Evolutionary conservation across 2,113 vertebrate species (phyloP).

Genomic region (Hemichromis elongatus): DNA sequence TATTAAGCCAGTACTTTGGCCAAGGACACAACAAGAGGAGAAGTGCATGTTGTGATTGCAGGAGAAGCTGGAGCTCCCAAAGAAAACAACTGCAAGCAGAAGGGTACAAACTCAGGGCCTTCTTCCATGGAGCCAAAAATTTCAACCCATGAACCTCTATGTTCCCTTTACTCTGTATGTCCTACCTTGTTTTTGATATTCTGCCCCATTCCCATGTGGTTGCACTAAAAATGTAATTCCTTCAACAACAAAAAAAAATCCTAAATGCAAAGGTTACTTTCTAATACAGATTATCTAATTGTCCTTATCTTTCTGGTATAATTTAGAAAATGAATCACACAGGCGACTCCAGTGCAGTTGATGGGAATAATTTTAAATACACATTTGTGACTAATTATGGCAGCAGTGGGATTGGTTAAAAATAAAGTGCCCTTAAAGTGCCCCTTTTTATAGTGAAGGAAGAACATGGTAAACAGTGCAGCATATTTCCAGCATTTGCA

Average conservation of each 20-base stretch:
- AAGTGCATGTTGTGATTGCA: not conserved
- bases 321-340: not conserved
- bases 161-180: fast-evolving
- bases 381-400: not conserved
- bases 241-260: not conserved
- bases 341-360: not conserved
- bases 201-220: not conserved
- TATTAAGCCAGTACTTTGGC: not conserved
- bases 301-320: not conserved
- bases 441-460: not conserved
- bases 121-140: not conserved
- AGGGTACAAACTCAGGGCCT: not conserved
- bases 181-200: not conserved
- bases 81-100: not conserved
- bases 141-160: not conserved
- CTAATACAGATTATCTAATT: not conserved
- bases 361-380: not conserved
- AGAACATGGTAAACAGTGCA: not conserved
- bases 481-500: not conserved
- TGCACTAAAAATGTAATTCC: not conserved
- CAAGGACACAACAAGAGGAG: not conserved
- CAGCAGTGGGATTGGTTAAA: not conserved
- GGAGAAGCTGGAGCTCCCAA: not conserved
- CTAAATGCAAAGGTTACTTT: not conserved
- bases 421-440: not conserved